These are phyloP conservation scores for Drosophila repletoides DNA, from an alignment of 1,140 invertebrate species.

Conservation along the genomic window DNA sequence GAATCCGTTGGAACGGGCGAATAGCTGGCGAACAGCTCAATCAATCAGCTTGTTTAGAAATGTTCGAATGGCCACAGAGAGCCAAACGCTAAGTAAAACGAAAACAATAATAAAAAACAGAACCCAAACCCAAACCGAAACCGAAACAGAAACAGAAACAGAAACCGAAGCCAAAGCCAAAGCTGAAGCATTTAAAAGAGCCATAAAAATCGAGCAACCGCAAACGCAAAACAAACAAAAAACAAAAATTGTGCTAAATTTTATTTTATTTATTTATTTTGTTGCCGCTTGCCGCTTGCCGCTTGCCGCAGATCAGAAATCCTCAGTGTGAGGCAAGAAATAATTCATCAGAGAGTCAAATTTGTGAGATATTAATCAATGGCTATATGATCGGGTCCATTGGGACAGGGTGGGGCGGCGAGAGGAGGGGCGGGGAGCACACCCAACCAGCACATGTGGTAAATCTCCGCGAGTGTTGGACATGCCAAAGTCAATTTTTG, in stretches of 20 bases:
- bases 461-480: slow-evolving; percentile 46
- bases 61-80: slow-evolving; percentile 30
- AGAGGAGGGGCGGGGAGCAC: slow-evolving; percentile 10
- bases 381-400: neutral
- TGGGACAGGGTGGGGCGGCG: neutral
- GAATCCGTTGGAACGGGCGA: neutral
- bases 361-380: slow-evolving; percentile 76
- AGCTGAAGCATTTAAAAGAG: slow-evolving; percentile 55
- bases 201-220: slow-evolving; percentile 61
- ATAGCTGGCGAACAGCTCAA: slow-evolving; percentile 28
- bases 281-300: neutral
- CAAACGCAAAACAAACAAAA: slow-evolving; percentile 55
- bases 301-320: slow-evolving; percentile 25
- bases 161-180: slow-evolving; percentile 23
- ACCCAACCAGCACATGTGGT: slow-evolving; percentile 69
- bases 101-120: slow-evolving; percentile 1
- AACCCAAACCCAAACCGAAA: neutral
- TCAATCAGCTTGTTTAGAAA: slow-evolving; percentile 36
- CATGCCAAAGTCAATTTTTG: slow-evolving; percentile 68
- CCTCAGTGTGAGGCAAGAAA: slow-evolving; percentile 55
- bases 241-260: slow-evolving; percentile 61
- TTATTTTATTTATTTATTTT: slow-evolving; percentile 60
- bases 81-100: slow-evolving; percentile 32
- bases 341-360: slow-evolving; percentile 72
- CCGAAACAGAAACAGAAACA: slow-evolving; percentile 7